These are phyloP conservation scores for Copsychus sechellarum DNA, from an alignment of 2,113 vertebrate genomes.

Conservation along the genomic window DNA sequence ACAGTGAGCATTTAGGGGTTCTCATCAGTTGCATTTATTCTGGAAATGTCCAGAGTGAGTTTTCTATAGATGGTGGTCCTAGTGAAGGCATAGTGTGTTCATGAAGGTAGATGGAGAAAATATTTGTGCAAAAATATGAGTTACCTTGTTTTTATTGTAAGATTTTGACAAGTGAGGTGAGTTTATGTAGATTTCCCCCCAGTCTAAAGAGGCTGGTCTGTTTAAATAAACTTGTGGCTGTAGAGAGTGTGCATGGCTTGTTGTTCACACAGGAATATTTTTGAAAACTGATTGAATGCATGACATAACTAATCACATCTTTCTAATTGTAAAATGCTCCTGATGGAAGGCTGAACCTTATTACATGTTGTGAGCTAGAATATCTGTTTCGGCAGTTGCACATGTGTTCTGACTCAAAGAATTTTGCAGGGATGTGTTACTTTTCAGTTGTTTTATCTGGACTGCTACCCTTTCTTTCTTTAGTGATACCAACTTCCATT, in stretches of 20 bases:
- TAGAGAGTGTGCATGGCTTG: accelerated
- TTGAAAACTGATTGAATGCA: neutral
- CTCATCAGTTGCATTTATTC: neutral
- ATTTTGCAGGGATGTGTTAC: neutral
- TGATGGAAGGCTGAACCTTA: neutral
- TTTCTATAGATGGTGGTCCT: neutral
- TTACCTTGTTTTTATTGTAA: neutral
- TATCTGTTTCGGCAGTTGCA: neutral
- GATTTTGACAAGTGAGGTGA: neutral
- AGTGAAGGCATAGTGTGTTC: neutral
- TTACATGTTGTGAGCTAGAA: neutral
- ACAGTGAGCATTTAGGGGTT: neutral
- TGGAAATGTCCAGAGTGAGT: neutral
- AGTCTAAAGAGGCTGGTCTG: neutral
- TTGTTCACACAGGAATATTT: neutral
- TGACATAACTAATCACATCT: neutral
- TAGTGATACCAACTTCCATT: neutral
- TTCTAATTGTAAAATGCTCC: neutral
- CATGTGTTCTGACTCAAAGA: neutral
- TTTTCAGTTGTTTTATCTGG: neutral
- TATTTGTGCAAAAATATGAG: neutral
- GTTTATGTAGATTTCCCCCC: neutral
- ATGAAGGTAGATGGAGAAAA: neutral
- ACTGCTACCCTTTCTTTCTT: neutral
- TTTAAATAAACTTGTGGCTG: neutral